phyloP scores from a whole-genome alignment of 2,113 vertebrate genomes.

The Apeltes quadracus region DNA sequence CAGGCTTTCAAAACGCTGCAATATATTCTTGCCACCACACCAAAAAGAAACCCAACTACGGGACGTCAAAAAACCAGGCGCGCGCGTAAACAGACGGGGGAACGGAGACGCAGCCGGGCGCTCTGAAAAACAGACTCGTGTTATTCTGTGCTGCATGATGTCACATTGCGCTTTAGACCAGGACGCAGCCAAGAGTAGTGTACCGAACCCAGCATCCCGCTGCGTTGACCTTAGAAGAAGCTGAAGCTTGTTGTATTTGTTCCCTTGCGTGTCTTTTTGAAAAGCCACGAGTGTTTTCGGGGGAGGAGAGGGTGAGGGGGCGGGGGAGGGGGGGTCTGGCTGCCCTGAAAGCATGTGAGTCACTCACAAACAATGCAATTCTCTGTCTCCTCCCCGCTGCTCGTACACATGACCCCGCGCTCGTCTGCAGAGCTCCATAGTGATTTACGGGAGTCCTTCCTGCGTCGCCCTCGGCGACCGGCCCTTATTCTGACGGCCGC shows the following conservation, averaged over 20 bases:
- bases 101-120: neutral
- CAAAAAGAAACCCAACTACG: neutral
- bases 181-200: neutral
- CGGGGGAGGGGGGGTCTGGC: slow-evolving; percentile 15
- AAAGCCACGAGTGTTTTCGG: slow-evolving; percentile 36
- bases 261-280: slow-evolving; percentile 28
- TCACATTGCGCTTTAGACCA: neutral
- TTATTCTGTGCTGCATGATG: neutral
- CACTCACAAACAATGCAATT: slow-evolving; percentile 61
- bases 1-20: neutral
- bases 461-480: no score
- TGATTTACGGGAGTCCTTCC: no score
- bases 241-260: slow-evolving; percentile 40
- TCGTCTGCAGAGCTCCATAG: neutral
- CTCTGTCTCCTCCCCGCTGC: slow-evolving; percentile 55
- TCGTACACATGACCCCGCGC: slow-evolving; percentile 15
- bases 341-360: slow-evolving; percentile 62
- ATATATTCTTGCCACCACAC: neutral
- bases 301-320: slow-evolving; percentile 6
- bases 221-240: slow-evolving; percentile 36
- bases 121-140: neutral
- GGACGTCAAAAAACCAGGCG: neutral
- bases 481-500: neutral
- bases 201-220: slow-evolving; percentile 10
- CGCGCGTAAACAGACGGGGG: neutral